Base-by-base conservation (phyloP, 2,888 invertebrate species). In the Anaspis maculata region DNA sequence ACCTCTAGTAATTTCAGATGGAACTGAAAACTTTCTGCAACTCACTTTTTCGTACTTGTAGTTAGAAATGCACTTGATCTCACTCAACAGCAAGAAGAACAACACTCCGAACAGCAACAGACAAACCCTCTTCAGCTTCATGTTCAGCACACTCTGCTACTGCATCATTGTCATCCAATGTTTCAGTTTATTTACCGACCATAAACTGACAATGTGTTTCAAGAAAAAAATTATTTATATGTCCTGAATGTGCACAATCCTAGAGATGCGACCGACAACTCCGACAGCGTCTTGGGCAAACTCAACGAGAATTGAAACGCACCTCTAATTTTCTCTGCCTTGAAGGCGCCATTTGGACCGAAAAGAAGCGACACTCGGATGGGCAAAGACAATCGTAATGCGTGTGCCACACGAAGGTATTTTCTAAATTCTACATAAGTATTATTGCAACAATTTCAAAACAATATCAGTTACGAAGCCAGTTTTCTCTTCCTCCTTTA, bases 41-140 rank as follows among this genome's bases (percentile, higher is more conserved):
- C n/a, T n/a, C n/a, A n/a, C n/a, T n/a, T n/a, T n/a, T n/a, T n/a
- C n/a, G n/a, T n/a, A n/a, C n/a, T n/a, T n/a, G n/a, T n/a, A n/a
- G n/a, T n/a, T n/a, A n/a, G n/a, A n/a, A n/a, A n/a, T n/a, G n/a
- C n/a, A n/a, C 13, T 11, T 34, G 25, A 41, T 32, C 14, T 28
- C 34, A 3, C 25, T 27, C 7, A 63, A 74, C 76, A 37, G 69
- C 76, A 2, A 74, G 78, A 1, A 72, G 73, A 7, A 74, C 75
- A 46, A 70, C 76, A 42, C 68, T 72, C 11, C 46, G 69, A 25
- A 67, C 71, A 39, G 64, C 60, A 13, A 67, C 69, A 16, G 71
- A 72, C 38, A 71, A 71, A 37, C 59, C 66, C 22, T 39, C 24
- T 29, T 32, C 14, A 32, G 74, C 75, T 45, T 65, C 41, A 41